These are phyloP conservation scores for Proteles cristata DNA, from an alignment of 2,113 vertebrate genomes.

Conservation along the genomic window DNA sequence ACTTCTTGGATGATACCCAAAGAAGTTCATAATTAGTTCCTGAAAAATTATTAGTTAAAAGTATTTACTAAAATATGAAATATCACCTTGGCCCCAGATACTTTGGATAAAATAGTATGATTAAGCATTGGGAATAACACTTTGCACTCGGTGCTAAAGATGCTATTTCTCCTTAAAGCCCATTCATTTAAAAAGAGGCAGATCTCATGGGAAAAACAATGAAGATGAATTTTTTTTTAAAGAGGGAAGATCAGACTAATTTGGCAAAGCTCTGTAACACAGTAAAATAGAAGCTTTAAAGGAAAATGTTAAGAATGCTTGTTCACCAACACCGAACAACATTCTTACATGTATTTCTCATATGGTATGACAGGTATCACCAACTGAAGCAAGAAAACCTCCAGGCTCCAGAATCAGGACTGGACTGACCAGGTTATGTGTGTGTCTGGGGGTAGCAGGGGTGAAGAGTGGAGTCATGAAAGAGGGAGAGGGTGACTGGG, in stretches of 20 bases:
- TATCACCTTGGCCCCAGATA: neutral
- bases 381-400: neutral
- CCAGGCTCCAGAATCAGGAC: neutral
- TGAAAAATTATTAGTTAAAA: neutral
- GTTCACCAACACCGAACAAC: neutral
- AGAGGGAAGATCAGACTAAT: neutral
- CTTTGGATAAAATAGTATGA: neutral
- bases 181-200: neutral
- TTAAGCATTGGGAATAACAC: neutral
- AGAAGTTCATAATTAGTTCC: neutral
- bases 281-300: neutral
- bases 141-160: neutral
- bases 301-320: neutral
- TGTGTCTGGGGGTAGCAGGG: neutral
- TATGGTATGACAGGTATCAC: neutral
- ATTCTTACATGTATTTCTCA: neutral
- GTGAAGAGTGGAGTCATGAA: neutral
- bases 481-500: neutral
- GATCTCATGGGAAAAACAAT: neutral
- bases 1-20: neutral
- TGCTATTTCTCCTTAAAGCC: neutral
- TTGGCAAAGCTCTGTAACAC: neutral
- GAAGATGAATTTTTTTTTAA: neutral
- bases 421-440: neutral
- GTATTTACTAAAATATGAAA: neutral